Evolutionary conservation across 1,140 invertebrate species (phyloP), one percentile per base, ranked within the genome.

Genomic region (Periplaneta americana): DNA sequence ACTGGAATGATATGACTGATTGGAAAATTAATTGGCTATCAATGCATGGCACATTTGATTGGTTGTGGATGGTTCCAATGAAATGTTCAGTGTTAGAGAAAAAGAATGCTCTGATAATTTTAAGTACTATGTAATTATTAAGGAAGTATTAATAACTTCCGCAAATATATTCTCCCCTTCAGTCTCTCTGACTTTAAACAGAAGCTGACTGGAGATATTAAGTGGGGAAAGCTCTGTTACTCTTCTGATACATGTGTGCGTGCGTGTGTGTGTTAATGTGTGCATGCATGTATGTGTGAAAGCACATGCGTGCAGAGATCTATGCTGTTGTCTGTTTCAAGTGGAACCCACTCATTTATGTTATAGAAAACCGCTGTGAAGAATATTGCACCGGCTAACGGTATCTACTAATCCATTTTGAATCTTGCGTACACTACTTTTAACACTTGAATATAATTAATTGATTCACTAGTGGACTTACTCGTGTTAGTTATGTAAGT

Each of bases 151-250:
- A 34, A 2, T 9, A 48, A 48, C 22, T 48, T 77, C 76, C 36
- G n/a, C 66, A 9, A 37, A 28, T 78, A 36, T 39, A n/a, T 37
- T 31, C 22, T 78, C 28, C 28, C n/a, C 22, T 66, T 36, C 75
- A 77, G 32, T 80, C 31, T 80, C 79, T 80, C 79, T 80, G 79
- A 80, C 79, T 80, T 80, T 80, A 80, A 80, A 80, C 79, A 36
- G 48, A 74, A 66, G 79, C 79, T 34, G 79, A 80, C 48, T 34
- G 48, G 34, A 78, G 17, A 78, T 66, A n/a, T 66, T 66, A 9
- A 9, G n/a, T 66, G n/a, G 22, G 22, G n/a, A 28, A 66, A 66
- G n/a, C 1, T n/a, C n/a, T 28, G 13, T 66, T 66, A 66, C 22
- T n/a, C 22, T 2, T 66, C 11, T 9, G 22, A n/a, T 66, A 11